Base-by-base conservation (phyloP, 2,888 invertebrate species). In the Ophion ellenae region DNA sequence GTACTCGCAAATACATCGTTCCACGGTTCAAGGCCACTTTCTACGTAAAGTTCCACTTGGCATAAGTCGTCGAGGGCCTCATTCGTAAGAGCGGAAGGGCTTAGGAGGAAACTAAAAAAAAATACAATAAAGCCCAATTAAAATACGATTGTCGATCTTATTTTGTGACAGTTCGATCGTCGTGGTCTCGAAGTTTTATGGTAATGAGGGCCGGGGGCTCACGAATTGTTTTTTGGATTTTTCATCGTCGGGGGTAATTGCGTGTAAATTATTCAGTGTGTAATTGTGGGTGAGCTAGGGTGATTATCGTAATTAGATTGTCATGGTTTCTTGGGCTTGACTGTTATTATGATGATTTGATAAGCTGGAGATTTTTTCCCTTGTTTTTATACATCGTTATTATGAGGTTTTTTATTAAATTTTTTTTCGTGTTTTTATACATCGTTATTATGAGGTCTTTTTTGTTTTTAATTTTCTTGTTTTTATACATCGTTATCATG, bases 21-120 rank as follows among this genome's bases (percentile, higher is more conserved):
- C 14, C n/a, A 63, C 70, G 53, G 61, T 82, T 76, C 81, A 76
- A 82, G 81, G 81, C 53, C 75, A 82, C 32, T 59, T 66, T 17
- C n/a, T 14, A 36, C 64, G 36, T 4, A 47, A 81, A 53, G 40
- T 32, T 63, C 24, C 11, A n/a, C 76, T 40, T 9, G 59, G 24
- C 10, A 57, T 47, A 4, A 63, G n/a, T 66, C 14, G 32, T 61
- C 2, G 63, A 47, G 28, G 32, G 5, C 32, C 24, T 61, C 67
- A 67, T 74, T 67, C 67, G 10, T 24, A 20, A n/a, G 24, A 57
- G 36, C 20, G 45, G 47, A 7, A 32, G n/a, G n/a, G 28, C 17
- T 20, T 53, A 80, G 11, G 53, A 80, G 20, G 9, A 36, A 53
- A n/a, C 59, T 20, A 40, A 36, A n/a, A 47, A 32, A 63, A 24